Evolutionary conservation across 2,888 invertebrate genomes (phyloP).

Genomic region (Stenurella melanura): DNA sequence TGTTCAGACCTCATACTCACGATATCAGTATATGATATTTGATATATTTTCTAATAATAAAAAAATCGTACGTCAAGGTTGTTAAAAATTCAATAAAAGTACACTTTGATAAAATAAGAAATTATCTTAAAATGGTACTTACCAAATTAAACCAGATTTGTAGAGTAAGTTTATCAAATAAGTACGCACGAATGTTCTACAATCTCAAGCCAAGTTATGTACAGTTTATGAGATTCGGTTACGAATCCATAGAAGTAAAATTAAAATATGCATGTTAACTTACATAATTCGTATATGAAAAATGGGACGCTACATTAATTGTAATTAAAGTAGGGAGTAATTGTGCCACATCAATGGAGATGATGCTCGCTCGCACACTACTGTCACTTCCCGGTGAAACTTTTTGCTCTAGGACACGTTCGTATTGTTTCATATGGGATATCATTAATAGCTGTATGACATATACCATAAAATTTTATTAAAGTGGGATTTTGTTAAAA

Average conservation of each 20-base stretch:
- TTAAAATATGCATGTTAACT: slow-evolving; percentile 9
- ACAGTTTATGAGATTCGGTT: not conserved
- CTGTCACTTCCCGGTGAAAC: slow-evolving; percentile 10
- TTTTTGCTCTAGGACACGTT: not conserved
- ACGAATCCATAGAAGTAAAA: not conserved
- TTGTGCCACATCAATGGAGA: not conserved
- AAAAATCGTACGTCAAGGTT: not conserved
- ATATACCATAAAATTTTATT: slow-evolving; percentile 33
- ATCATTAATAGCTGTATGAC: slow-evolving; percentile 2
- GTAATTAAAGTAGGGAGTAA: not conserved
- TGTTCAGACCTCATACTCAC: not conserved
- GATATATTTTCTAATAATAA: not conserved
- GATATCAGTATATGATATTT: not conserved
- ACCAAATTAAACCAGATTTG: slow-evolving; percentile 10
- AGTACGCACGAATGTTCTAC: not conserved
- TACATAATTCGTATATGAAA: not conserved
- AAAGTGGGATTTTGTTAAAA: slow-evolving; percentile 30
- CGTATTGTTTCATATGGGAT: slow-evolving; percentile 14
- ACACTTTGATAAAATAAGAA: slow-evolving; percentile 7
- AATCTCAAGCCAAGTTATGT: not conserved
- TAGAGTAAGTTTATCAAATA: not conserved
- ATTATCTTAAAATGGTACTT: slow-evolving; percentile 5
- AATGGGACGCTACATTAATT: not conserved
- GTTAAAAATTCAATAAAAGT: not conserved
- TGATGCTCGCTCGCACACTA: slow-evolving; percentile 2